Evolutionary conservation across 2,113 vertebrate genomes (phyloP), one percentile per base, ranked within the genome.

Genomic region (Haliaeetus leucogaster): DNA sequence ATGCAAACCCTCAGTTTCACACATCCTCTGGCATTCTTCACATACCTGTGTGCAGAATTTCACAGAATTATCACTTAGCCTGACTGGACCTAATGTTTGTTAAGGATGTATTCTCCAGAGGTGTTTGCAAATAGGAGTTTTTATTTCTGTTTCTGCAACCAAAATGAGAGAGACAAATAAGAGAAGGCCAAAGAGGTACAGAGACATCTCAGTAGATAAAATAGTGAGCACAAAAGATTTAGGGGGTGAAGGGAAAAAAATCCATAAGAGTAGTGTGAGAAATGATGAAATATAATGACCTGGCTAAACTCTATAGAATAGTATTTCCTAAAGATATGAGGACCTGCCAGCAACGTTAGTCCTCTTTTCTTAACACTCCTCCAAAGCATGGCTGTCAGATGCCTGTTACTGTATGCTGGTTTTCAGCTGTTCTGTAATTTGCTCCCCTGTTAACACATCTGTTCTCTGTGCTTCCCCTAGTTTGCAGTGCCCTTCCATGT

Each of bases 51-150:
- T 86, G 86, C 62, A 89, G 56, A 90, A 77, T 82, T 93, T 94
- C 91, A 91, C 80, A 89, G 73, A 78, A 84, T 97, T 90, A 83
- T 50, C 76, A 68, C 82, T 83, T 76, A 45, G 27, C 43, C 62
- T 89, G 73, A 29, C 56, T 63, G 77, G 56, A 76, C 65, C 27
- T 86, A 4, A 6, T 79, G 43, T 70, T 90, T 82, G 34, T 67
- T 87, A 26, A 50, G 56, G 26, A 12, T 70, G 29, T 82, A 9
- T 89, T 89, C 66, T 91, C 80, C 36, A 70, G 58, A 82, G 76
- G 38, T 68, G 12, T 82, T 91, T 11, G 1, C 82, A 89, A 66
- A 32, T 43, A 52, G 30, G 12, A 68, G 5, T 13, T 87, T 76
- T 82, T 73, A n/a, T 85, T 86, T 94, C 32, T 80, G 42, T 78